A percentile compares a stretch with the other conserved stretches of the same genome.
phyloP scores from a whole-genome alignment of 2,888 invertebrate species.

The Metalampra italica region DNA sequence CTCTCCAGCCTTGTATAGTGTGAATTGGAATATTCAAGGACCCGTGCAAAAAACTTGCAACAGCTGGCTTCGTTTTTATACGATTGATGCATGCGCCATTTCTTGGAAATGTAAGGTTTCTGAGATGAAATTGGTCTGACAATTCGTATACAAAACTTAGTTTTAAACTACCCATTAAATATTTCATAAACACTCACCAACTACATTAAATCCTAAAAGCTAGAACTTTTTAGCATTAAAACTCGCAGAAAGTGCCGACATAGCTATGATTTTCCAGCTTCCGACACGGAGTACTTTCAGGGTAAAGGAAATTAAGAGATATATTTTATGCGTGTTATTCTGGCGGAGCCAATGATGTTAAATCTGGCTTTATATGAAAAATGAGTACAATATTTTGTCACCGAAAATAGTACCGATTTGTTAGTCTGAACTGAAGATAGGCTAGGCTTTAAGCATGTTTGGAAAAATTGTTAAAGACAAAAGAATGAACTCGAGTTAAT shows the following conservation, averaged over 20 bases:
- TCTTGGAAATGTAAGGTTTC: background rate
- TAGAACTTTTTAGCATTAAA: constrained; percentile 30
- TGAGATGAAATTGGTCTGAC: too few species aligned
- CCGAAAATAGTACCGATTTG: too few species aligned
- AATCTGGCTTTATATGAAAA: too few species aligned
- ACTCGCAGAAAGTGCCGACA: constrained; percentile 20
- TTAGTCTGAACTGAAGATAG: too few species aligned
- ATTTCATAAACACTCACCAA: constrained; percentile 32
- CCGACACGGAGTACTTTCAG: constrained; percentile 12
- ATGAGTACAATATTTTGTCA: too few species aligned
- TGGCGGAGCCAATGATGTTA: too few species aligned
- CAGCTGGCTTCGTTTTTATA: background rate
- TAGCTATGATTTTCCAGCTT: background rate
- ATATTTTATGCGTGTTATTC: too few species aligned
- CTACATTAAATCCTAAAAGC: constrained; percentile 32
- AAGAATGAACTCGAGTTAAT: too few species aligned
- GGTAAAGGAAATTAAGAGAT: background rate
- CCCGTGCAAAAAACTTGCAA: constrained; percentile 5
- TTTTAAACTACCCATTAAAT: constrained; percentile 33
- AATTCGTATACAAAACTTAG: background rate
- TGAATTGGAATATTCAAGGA: constrained; percentile 17
- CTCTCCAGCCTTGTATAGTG: constrained; percentile 16
- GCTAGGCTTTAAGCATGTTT: too few species aligned
- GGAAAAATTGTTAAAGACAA: too few species aligned
- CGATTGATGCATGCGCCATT: background rate